Base-by-base conservation (phyloP, 2,888 invertebrate genomes). In the Isoperla grammatica region DNA sequence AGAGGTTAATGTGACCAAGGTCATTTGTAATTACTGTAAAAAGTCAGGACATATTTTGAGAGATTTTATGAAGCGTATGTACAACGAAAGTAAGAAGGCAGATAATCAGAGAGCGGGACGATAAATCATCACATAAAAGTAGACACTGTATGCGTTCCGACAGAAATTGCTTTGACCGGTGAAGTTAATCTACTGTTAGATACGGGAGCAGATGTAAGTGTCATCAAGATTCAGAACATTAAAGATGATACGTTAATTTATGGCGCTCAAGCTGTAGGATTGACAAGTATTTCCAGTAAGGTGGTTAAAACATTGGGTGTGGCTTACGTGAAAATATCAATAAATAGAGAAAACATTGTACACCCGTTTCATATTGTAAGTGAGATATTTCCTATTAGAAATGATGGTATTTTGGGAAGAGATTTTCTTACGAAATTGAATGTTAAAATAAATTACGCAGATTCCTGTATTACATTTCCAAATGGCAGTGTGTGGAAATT, bases 201-300 rank as follows among this genome's bases (percentile, higher is more conserved):
- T 42, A 57, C 56, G 5, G 64, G 62, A 12, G 60, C 62, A n/a
- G 62, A 64, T 39, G 57, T n/a, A 60, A 50, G 53, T 39, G 17
- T 40, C 60, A 48, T 17, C 48, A 37, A 11, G 57, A n/a, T n/a
- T n/a, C n/a, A n/a, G n/a, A n/a, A n/a, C n/a, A n/a, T n/a, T n/a
- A n/a, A n/a, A n/a, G n/a, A n/a, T n/a, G n/a, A 61, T 39, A 55
- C 59, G 6, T 23, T 23, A 53, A 50, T 46, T 13, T 40, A 57
- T 15, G 12, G 15, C 2, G 45, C 12, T 17, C 9, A n/a, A 15
- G 19, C 15, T 3, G 13, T 17, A 8, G 15, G 9, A 19, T 19
- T 45, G 9, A 45, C 2, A 45, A 19, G 45, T 2, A 17, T 15
- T 11, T 8, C 9, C 13, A 45, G 53, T 23, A 50, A 63, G 15